Evolutionary conservation across 2,797 vertebrate genomes (phyloP).

Genomic region (Okamejei kenojei): DNA sequence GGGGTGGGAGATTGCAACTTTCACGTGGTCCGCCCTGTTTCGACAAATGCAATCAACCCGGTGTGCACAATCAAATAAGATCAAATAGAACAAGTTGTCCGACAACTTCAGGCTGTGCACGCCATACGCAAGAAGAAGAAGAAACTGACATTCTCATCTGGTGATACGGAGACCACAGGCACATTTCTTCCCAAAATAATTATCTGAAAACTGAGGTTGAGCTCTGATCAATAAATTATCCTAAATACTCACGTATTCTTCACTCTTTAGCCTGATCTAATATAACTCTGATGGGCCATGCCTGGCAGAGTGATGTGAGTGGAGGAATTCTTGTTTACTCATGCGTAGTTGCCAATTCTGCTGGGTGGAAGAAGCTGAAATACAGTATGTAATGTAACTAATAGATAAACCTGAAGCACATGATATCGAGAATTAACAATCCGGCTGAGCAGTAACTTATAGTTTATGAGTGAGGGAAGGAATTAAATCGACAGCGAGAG

Average conservation of each 20-base stretch:
- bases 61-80: no score
- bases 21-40: no score
- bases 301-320: neutral
- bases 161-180: no score
- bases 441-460: neutral
- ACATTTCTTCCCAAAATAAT: neutral
- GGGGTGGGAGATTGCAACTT: no score
- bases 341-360: no score
- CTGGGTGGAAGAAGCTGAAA: neutral
- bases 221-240: neutral
- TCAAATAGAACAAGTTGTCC: no score
- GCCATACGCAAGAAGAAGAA: no score
- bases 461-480: neutral
- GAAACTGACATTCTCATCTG: no score
- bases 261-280: neutral
- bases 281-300: neutral
- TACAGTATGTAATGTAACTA: neutral
- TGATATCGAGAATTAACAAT: neutral
- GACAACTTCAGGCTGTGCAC: no score
- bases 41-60: no score
- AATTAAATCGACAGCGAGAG: no score
- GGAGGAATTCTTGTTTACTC: neutral
- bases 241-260: neutral
- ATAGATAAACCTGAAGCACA: neutral
- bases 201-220: neutral